A percentile compares a stretch with the other conserved stretches of the same genome.
phyloP scores from a whole-genome alignment of 2,888 invertebrate species.

The Steromphala cineraria region DNA sequence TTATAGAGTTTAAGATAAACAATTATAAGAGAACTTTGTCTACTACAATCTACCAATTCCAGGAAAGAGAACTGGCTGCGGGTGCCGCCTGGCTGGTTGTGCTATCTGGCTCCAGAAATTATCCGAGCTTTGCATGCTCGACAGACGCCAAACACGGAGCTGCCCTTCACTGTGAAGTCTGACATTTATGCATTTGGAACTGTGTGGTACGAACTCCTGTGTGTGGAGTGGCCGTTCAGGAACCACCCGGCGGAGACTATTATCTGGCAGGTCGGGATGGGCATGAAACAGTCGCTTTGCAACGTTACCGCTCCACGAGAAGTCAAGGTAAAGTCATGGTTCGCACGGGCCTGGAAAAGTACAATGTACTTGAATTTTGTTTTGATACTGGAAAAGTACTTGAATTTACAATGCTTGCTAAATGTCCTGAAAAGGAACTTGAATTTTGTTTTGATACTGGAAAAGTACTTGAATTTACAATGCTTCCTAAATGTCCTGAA shows the following conservation, averaged over 20 bases:
- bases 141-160: conserved; percentile 82
- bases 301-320: conserved; percentile 96
- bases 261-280: conserved; percentile 98
- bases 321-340: conserved; percentile 85
- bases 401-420: no score
- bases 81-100: conserved; percentile 98
- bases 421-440: no score
- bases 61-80: conserved; percentile 82
- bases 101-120: conserved; percentile 98
- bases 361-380: no score
- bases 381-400: no score
- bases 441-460: no score
- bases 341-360: no score
- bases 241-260: conserved; percentile 94
- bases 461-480: no score
- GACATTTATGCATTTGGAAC: conserved; percentile 99
- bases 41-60: conserved; percentile 32
- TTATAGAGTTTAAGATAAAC: no score
- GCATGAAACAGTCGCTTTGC: conserved; percentile 92
- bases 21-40: no score
- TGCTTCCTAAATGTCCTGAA: no score
- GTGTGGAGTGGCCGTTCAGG: conserved; percentile 97
- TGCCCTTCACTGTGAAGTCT: conserved; percentile 93
- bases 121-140: conserved; percentile 85
- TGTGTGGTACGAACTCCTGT: conserved; percentile 98